Percentiles rank a stretch among this genome's conserved stretches.
phyloP scores from a whole-genome alignment of 2,113 vertebrate genomes.

The Pelobates fuscus region DNA sequence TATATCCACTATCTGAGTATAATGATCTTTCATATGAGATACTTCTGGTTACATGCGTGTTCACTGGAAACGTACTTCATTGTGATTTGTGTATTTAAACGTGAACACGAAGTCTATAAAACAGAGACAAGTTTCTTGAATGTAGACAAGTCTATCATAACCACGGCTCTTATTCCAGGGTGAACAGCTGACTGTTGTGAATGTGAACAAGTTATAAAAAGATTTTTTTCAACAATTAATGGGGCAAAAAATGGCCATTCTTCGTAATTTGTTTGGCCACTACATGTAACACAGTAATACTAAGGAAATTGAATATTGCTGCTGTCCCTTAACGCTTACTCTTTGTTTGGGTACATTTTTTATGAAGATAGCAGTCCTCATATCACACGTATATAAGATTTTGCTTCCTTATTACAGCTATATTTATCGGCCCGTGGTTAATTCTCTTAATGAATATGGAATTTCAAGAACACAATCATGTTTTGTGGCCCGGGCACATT shows the following conservation, averaged over 20 bases:
- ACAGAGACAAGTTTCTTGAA: constrained; percentile 26
- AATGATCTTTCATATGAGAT: constrained; percentile 40
- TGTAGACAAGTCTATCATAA: constrained; percentile 44
- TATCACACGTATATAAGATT: constrained; percentile 43
- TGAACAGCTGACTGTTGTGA: constrained; percentile 46
- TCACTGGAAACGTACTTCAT: no score
- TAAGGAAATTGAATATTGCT: constrained; percentile 47
- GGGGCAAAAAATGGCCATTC: constrained; percentile 51
- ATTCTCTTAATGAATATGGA: constrained; percentile 51
- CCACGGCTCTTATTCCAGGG: constrained; percentile 41
- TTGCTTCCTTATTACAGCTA: constrained; percentile 33
- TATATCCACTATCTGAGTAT: no score
- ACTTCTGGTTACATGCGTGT: constrained; percentile 35
- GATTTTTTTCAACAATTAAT: constrained; percentile 52
- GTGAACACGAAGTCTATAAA: constrained; percentile 17
- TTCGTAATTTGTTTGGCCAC: constrained; percentile 51
- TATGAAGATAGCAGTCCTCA: constrained; percentile 50
- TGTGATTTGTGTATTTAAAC: constrained; percentile 36
- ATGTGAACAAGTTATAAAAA: constrained; percentile 50
- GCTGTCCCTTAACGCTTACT: constrained; percentile 46
- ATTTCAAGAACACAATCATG: constrained; percentile 48
- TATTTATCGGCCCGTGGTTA: constrained; percentile 49
- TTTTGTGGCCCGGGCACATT: constrained; percentile 47
- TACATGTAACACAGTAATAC: constrained; percentile 50
- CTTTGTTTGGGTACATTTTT: constrained; percentile 49